A percentile compares a stretch with the other conserved stretches of the same genome.
phyloP scores from a whole-genome alignment of 2,888 invertebrate genomes.

The Caenorhabditis angaria region DNA sequence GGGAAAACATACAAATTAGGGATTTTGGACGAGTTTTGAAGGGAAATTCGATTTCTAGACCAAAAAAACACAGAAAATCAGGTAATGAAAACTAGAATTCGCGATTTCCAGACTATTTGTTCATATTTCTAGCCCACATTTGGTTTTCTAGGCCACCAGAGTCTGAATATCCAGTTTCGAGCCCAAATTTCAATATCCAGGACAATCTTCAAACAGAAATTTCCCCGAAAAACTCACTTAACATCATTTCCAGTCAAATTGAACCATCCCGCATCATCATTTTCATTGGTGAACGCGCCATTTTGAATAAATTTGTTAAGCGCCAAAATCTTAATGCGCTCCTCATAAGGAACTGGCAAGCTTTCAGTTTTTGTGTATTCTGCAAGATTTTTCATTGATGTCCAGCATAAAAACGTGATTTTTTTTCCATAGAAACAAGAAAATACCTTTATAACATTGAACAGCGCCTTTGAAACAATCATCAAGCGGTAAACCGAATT shows the following conservation, averaged over 20 bases:
- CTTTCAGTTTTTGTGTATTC: constrained; percentile 1
- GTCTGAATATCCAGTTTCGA: background rate
- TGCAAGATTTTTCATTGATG: too few relatives aligned
- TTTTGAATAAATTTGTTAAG: constrained; percentile 62
- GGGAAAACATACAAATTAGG: too few relatives aligned
- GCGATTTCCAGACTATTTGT: background rate
- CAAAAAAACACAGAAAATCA: background rate
- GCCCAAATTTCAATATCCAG: constrained; percentile 12
- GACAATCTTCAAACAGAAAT: background rate
- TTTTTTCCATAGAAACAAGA: constrained; percentile 60
- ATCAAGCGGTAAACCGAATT: constrained; percentile 75
- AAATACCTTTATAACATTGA: constrained; percentile 88
- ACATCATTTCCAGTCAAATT: constrained; percentile 69
- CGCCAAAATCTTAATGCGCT: constrained; percentile 65
- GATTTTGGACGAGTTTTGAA: too few relatives aligned
- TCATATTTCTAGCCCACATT: background rate
- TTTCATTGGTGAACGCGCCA: constrained; percentile 55
- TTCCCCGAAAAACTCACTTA: constrained; percentile 49
- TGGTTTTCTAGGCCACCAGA: background rate
- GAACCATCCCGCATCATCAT: constrained; percentile 63
- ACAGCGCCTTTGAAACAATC: constrained; percentile 89
- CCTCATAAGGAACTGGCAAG: constrained; percentile 62
- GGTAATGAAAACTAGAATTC: background rate
- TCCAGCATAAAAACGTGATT: too few relatives aligned
- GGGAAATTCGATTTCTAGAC: background rate